Evolutionary conservation across 2,797 vertebrate species (phyloP), one percentile per base, ranked within the genome.

Genomic region (Chlorospingus semifuscus): DNA sequence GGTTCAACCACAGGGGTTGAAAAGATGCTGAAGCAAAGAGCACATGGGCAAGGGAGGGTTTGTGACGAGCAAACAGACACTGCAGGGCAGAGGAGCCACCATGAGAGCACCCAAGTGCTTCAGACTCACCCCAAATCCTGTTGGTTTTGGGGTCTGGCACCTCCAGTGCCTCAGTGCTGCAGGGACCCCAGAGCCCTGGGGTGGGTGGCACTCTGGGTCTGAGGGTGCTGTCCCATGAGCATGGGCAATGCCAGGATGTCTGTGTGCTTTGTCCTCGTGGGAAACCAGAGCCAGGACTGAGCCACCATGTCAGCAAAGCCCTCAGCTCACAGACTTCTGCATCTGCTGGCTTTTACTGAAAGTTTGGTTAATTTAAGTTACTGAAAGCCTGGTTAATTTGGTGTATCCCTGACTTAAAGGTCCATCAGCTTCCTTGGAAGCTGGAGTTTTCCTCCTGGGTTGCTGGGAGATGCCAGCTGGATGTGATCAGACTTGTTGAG

Each of bases 191-290:
- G 34, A 30, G 20, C 46, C 50, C 49, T 49, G 59, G 49, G 17
- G 11, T 68, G 57, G 13, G 26, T 23, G 55, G 22, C 52, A 26
- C 52, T 24, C 17, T 39, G 65, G 50, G 49, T 44, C 9, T 8
- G n/a, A 70, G 16, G 41, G 49, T 49, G 14, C 0, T 2, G 1
- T 52, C 64, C 66, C 5, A 1, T 36, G 66, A 42, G 17, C 0
- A 0, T 20, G 32, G 32, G 9, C 37, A 71, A 8, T 11, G 9
- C 23, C 7, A 27, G 9, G 6, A 19, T 11, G 2, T n/a, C 41
- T 34, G 34, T 20, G 15, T 53, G 36, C 32, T 60, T 71, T 66
- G 27, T 30, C 27, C 23, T 60, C 7, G 2, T 12, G 68, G 70
- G 41, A 41, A 29, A 8, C 32, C 50, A 90, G 82, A 46, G 66